Conservation (phyloP, 2,113 vertebrate genomes). For the Apaloderma vittatum region DNA sequence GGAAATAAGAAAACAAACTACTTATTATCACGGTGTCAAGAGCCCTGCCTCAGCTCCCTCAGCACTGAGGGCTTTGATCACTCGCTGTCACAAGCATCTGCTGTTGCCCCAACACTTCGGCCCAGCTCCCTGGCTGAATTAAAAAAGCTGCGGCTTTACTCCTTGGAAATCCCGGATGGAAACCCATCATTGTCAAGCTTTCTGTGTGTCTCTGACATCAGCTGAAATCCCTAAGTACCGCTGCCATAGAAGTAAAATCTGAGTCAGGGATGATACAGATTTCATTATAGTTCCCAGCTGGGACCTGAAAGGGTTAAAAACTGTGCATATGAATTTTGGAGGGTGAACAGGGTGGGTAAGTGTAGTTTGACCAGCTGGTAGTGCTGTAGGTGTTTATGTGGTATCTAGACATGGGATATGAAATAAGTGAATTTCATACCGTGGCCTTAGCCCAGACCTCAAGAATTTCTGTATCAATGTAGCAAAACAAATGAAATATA, state of each 20-base stretch:
- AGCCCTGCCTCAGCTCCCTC: not conserved
- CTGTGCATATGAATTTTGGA: not conserved
- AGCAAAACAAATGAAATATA: not conserved
- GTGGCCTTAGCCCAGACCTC: accelerated
- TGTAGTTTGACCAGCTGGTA: not conserved
- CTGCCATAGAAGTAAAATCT: not conserved
- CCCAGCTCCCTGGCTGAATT: not conserved
- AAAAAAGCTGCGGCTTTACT: not conserved
- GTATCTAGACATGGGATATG: not conserved
- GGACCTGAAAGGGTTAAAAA: not conserved
- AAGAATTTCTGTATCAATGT: not conserved
- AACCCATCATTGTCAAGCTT: slow-evolving; percentile 1
- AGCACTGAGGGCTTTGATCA: not conserved
- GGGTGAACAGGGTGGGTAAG: not conserved
- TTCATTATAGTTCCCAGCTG: not conserved
- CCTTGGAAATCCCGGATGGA: slow-evolving; percentile 20
- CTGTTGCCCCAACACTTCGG: not conserved
- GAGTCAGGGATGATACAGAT: slow-evolving; percentile 20
- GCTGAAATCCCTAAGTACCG: not conserved
- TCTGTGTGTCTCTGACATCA: not conserved
- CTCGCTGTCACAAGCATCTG: slow-evolving; percentile 20
- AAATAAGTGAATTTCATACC: not conserved
- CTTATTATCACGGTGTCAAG: not conserved
- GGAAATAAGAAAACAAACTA: not conserved
- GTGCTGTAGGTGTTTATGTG: not conserved